Evolutionary conservation across 2,888 invertebrate genomes (phyloP), one percentile per base, ranked within the genome.

Genomic region (Drosophila koepferae): DNA sequence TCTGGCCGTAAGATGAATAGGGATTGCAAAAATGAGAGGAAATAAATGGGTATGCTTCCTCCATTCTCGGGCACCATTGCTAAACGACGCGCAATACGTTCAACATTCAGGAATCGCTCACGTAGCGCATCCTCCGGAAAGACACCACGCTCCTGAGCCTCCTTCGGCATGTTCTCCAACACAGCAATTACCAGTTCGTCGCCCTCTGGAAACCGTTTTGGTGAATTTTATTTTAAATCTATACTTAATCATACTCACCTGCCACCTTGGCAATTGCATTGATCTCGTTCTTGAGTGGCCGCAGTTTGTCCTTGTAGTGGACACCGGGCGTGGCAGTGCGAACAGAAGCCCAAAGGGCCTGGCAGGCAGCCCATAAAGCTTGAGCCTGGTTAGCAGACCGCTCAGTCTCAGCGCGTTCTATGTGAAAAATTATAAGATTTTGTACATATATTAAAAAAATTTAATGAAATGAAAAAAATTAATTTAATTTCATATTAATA

Each of bases 341-440:
- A 8, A 98, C 95, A 28, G 97, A 96, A 3, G 96, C 95, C 90
- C 96, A 95, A 43, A 99, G 94, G 3, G 98, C 96, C 90, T 98
- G 98, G 87, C 98, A 98, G 1, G 99, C 98, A 77, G 98, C 96
- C 99, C 99, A 99, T 80, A 99, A 94, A 36, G 97, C 95, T 93
- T 98, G 98, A 0, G 98, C 96, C 77, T 96, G 95, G 44, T 96
- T 95, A 0, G 96, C 96, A 65, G 95, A 95, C 77, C 95, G 95
- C 86, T 97, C 97, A 3, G 95, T 95, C 73, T 96, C 95, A 51
- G 96, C 95, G 12, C 96, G 95, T 74, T 95, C 97, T 97, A 53
- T 58, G 16, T 2, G 12, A 12, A 6, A 61, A 10, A 10, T 58
- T 28, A 28, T 28, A 28, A 28, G 6, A 28, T 28, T 23, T 23